Evolutionary conservation across 35 echinoderm and acorn worm genomes (phyloP).

Genomic region (Heliocidaris tuberculata): DNA sequence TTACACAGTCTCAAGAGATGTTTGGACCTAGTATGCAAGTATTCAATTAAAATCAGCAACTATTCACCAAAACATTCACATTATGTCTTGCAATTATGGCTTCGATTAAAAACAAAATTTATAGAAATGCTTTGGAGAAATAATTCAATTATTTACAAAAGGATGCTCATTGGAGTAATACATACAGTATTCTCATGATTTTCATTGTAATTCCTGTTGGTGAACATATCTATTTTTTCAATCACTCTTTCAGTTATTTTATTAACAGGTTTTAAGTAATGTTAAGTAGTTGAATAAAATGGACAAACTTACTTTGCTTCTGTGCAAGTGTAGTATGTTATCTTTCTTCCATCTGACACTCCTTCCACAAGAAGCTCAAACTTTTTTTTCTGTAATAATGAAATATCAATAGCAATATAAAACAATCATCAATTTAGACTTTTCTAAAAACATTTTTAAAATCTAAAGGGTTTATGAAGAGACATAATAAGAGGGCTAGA

Average conservation of each 20-base stretch:
- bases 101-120: background rate
- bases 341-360: conserved; percentile 80
- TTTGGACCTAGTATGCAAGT: conserved; percentile 73
- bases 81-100: background rate
- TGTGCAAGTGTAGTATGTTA: conserved; percentile 86
- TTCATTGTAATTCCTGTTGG: too few species aligned
- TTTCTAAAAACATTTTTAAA: too few species aligned
- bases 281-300: background rate
- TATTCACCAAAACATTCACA: background rate
- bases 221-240: too few species aligned
- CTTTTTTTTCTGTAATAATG: conserved; percentile 92
- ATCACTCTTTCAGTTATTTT: too few species aligned
- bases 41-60: background rate
- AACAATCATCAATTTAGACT: background rate
- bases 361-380: conserved; percentile 98
- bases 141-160: background rate
- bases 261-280: background rate
- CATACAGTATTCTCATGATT: too few species aligned
- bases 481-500: too few species aligned
- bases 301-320: conserved; percentile 84
- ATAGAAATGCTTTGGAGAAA: background rate
- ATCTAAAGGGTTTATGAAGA: too few species aligned
- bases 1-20: conserved; percentile 89
- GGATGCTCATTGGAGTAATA: background rate
- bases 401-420: background rate